phyloP scores from a whole-genome alignment of 2,113 vertebrate genomes.

The cat (Felis catus) region DNA sequence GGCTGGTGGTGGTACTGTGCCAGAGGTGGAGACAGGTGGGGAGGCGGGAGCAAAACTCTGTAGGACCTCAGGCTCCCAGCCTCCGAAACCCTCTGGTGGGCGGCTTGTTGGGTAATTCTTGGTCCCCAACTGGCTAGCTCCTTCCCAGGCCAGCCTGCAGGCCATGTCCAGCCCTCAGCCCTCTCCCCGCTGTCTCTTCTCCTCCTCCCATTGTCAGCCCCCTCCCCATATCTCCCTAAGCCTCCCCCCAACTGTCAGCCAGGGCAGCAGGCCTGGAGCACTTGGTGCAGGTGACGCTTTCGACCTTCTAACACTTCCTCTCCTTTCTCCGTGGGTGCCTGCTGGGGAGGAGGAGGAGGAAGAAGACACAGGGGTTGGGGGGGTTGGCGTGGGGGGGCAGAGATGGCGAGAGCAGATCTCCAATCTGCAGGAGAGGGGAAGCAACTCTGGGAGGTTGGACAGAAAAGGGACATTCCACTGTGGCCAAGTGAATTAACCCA shows the following conservation, averaged over 20 bases:
- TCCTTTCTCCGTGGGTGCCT: background rate
- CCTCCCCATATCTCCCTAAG: rapidly evolving
- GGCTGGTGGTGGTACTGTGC: rapidly evolving
- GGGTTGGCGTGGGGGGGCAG: rapidly evolving
- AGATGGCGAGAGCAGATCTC: background rate
- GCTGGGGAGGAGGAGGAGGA: background rate
- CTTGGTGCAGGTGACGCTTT: background rate
- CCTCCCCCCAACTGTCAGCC: background rate
- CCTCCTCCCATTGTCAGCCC: too few relatives aligned
- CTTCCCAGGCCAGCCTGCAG: background rate
- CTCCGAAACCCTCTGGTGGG: background rate
- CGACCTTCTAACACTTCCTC: background rate
- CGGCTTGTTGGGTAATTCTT: background rate
- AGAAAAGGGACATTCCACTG: background rate
- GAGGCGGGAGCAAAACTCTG: background rate
- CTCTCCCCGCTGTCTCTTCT: background rate
- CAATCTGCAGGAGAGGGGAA: background rate
- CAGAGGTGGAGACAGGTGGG: rapidly evolving
- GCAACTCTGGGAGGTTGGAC: background rate
- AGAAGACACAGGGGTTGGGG: rapidly evolving
- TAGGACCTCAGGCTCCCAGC: background rate
- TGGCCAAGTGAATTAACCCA: background rate
- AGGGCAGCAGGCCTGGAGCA: background rate
- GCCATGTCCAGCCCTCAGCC: background rate
- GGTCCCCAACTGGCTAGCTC: background rate